phyloP scores from a whole-genome alignment of 1,140 invertebrate genomes.

The Drosophila sucinea region DNA sequence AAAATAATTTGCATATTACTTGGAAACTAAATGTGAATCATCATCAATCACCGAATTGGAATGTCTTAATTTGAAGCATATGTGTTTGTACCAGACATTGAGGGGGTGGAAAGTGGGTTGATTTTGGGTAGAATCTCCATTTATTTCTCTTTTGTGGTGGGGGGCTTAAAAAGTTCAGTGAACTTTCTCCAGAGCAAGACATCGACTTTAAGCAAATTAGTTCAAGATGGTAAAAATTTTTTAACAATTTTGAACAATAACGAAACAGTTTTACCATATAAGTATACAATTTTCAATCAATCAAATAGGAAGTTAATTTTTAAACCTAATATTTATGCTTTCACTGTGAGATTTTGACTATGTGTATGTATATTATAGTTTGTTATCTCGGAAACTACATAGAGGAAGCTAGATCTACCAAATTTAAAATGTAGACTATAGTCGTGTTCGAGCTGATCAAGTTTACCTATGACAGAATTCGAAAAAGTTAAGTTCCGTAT shows the following conservation, averaged over 20 bases:
- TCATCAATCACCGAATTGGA: constrained; percentile 38
- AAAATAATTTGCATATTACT: constrained; percentile 37
- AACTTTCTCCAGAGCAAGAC: neutral
- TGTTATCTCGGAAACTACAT: too few relatives aligned
- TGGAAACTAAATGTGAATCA: constrained; percentile 55
- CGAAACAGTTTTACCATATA: too few relatives aligned
- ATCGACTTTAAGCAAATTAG: neutral
- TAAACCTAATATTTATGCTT: too few relatives aligned
- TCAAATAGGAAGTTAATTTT: too few relatives aligned
- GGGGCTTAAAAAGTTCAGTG: neutral
- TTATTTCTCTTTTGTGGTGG: neutral
- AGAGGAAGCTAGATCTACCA: too few relatives aligned
- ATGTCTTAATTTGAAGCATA: constrained; percentile 76
- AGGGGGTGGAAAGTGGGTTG: neutral
- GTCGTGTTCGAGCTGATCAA: too few relatives aligned
- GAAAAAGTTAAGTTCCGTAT: too few relatives aligned
- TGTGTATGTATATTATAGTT: too few relatives aligned
- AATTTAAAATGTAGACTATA: too few relatives aligned
- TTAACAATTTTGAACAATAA: neutral
- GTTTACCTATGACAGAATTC: too few relatives aligned
- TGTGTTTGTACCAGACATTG: constrained; percentile 21
- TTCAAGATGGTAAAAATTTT: neutral
- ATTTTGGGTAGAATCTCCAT: neutral
- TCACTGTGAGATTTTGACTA: too few relatives aligned
- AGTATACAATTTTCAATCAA: too few relatives aligned